Evolutionary conservation across 2,113 vertebrate genomes (phyloP).

Genomic region (Phalacrocorax aristotelis): DNA sequence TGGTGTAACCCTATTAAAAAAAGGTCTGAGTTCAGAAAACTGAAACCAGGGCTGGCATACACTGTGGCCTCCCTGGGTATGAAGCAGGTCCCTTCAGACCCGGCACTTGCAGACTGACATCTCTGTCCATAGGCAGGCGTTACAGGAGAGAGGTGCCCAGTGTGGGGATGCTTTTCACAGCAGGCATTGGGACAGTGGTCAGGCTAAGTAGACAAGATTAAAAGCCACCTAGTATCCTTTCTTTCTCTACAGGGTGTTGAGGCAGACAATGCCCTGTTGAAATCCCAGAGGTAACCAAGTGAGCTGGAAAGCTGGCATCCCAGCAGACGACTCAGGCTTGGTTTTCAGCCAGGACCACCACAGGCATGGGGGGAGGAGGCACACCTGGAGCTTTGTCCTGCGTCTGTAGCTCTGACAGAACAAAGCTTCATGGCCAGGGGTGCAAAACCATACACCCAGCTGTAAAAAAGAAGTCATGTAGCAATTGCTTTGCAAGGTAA

Average conservation of each 20-base stretch:
- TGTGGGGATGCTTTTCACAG: fast-evolving
- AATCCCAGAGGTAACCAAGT: background rate
- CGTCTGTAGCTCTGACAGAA: background rate
- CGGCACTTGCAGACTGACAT: too few relatives aligned
- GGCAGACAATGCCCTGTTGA: background rate
- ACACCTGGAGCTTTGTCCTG: fast-evolving
- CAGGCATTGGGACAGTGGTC: fast-evolving
- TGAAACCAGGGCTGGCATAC: background rate
- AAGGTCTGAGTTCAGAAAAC: background rate
- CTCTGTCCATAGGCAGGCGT: background rate
- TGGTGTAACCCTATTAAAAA: background rate
- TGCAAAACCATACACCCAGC: background rate
- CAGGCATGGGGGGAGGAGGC: background rate
- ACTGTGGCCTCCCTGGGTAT: background rate
- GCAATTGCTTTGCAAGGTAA: background rate
- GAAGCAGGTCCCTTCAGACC: background rate
- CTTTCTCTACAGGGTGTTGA: background rate
- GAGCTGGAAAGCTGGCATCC: background rate
- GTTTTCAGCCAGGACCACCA: background rate
- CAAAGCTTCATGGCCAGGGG: background rate
- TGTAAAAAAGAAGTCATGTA: background rate
- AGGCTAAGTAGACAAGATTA: background rate
- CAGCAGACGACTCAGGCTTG: fast-evolving
- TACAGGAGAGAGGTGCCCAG: fast-evolving
- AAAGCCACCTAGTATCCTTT: background rate